Evolutionary conservation across 2,113 vertebrate species (phyloP).

Genomic region (Amia ocellicauda): DNA sequence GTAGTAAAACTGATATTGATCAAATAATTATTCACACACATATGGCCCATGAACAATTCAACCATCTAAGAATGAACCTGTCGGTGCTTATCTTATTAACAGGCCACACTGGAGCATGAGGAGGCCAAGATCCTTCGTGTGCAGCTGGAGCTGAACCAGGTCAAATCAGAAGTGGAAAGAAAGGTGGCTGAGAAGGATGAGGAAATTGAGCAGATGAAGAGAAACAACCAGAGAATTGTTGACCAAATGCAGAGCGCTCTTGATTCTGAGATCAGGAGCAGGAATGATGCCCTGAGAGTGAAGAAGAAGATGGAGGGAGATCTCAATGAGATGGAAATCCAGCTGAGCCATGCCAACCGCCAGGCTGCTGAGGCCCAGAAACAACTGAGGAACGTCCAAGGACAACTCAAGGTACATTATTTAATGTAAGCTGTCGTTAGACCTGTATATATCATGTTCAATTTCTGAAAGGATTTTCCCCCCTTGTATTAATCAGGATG

Average conservation of each 20-base stretch:
- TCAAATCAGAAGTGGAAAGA: slow-evolving; percentile 74
- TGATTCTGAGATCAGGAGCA: slow-evolving; percentile 65
- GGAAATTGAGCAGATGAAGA: slow-evolving; percentile 72
- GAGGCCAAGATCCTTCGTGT: slow-evolving; percentile 76
- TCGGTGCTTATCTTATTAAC: neutral
- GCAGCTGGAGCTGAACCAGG: slow-evolving; percentile 70
- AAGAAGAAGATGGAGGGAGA: slow-evolving; percentile 82
- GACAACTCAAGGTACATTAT: slow-evolving; percentile 76
- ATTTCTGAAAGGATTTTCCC: too few relatives aligned
- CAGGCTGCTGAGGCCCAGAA: slow-evolving; percentile 68
- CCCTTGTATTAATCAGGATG: slow-evolving; percentile 58
- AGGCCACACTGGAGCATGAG: slow-evolving; percentile 77
- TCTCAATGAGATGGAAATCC: slow-evolving; percentile 78
- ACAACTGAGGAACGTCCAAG: slow-evolving; percentile 65
- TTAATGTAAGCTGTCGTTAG: neutral
- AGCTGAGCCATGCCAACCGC: slow-evolving; percentile 66
- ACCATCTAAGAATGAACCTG: too few relatives aligned
- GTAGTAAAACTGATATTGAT: too few relatives aligned
- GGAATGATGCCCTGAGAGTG: slow-evolving; percentile 66
- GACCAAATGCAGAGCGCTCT: slow-evolving; percentile 69
- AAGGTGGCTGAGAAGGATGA: slow-evolving; percentile 74
- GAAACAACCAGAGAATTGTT: slow-evolving; percentile 58
- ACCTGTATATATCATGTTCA: accelerated
- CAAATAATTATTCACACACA: too few relatives aligned
- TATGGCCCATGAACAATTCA: too few relatives aligned